Base-by-base conservation (phyloP, 2,888 invertebrate genomes). In the Cataglyphis rosenhaueri region DNA sequence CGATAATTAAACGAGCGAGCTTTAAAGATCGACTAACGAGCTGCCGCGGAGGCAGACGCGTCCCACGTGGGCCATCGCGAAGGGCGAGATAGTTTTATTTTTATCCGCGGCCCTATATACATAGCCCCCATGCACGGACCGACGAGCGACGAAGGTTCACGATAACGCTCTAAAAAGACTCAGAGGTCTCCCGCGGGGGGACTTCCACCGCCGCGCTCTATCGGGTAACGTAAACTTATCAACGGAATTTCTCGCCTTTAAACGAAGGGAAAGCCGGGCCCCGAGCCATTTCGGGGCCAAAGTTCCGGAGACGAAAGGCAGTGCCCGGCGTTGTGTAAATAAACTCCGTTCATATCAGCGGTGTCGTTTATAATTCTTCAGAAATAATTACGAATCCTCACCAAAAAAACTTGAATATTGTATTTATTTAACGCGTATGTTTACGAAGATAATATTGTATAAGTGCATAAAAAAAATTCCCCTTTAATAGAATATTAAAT, bases 71-170 rank as follows among this genome's bases (percentile, higher is more conserved):
- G 83, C 81, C 81, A 82, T 83, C 62, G 76, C 55, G 32, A 44
- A 79, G 78, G 70, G 70, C 59, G 78, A 32, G 85, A 62, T 73
- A 57, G 59, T 57, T 84, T 88, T 90, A 90, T 90, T 91, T 89
- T 85, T 68, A 86, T 88, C 81, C 85, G 81, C 85, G 76, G 83
- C 79, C 82, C 74, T 82, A 55, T 52, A 52, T 86, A 85, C 81
- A 86, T 81, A 87, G 73, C 83, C 84, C 48, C 78, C 78, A 70
- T 70, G 82, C 78, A 75, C 74, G 75, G 76, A 76, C 41, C 64
- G 76, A 32, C 44, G 18, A 59, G 68, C 68, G 79, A 86, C 79
- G 61, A 62, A 41, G 38, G 62, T 66, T 25, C 66, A 41, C 65
- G 62, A 70, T 74, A 75, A 52, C 25, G 41, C 8, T 25, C 29